Evolutionary conservation across 2,888 invertebrate genomes (phyloP), one percentile per base, ranked within the genome.

Genomic region (Rhogogaster chlorosoma): DNA sequence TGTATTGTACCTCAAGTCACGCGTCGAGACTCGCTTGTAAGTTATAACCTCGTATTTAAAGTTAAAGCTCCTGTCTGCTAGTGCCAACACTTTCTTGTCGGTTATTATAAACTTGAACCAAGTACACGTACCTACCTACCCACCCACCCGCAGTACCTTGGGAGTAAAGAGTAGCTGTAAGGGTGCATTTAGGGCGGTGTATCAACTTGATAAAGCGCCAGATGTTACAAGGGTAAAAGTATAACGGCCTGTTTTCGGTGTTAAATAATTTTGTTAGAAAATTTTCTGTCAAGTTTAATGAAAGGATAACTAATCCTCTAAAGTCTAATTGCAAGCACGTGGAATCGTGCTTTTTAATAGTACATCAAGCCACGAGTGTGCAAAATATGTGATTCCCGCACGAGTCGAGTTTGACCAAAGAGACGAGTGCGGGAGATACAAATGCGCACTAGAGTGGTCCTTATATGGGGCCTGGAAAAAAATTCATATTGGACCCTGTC

Each of bases 51-150:
- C 70, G 70, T 36, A 70, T 70, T 70, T 18, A 70, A 26, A 18
- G 15, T 70, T 70, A 70, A 67, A 67, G 67, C 36, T 36, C 70
- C 70, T 67, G 67, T 67, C 67, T 67, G 26, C 67, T 67, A 26
- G 15, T 67, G 29, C 67, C 29, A 67, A 67, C 29, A 32, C 26
- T 67, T 67, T 67, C 67, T 32, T 29, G 67, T 32, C 29, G 67
- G 26, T 67, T 67, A 67, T 67, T 67, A 26, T 67, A 67, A 29
- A 67, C 29, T 29, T 67, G 15, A 29, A 67, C 29, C 15, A 26
- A 29, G 67, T 29, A 67, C 15, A 29, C 45, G 15, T 45, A 45
- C 45, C 15, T 45, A 45, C 2, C 12, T 15, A 45, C 12, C 3
- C 2, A 15, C 45, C 15, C 45, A 4, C 45, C 15, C 45, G 1